Base-by-base conservation (phyloP, 2,113 vertebrate species). In the Spheniscus mendiculus region DNA sequence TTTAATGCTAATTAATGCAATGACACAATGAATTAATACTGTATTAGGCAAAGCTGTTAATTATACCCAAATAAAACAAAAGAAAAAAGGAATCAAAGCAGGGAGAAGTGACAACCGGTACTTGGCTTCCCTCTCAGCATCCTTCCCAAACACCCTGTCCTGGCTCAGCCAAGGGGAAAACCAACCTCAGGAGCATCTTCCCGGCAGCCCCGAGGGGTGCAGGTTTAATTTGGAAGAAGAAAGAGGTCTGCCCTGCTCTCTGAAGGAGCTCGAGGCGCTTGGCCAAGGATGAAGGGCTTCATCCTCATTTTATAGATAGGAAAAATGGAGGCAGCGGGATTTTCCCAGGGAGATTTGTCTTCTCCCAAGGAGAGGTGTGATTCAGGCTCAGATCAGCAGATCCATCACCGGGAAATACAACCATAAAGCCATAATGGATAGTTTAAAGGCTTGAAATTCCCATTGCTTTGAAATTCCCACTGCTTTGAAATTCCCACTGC, bases 1-100 rank as follows among this genome's bases (percentile, higher is more conserved):
- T 91, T 98, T 97, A 97, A 98, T 97, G 97, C 95, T 97, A 98
- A 98, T 98, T 97, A 98, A 98, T 97, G 97, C 98, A 26, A 94
- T 65, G 89, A 82, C 93, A 97, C 96, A 94, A 97, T 88, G 96
- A 97, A 98, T 98, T 98, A 97, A 97, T 95, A 89, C 91, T 80
- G 94, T 92, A 91, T 95, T 97, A 90, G 88, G 59, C 86, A 96
- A 97, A 97, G 97, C 91, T 97, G 97, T 97, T 97, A 97, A 97
- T 97, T 98, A 97, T 92, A 73, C 58, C 63, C 83, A 89, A 96
- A 97, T 96, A 97, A 97, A 94, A 92, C 94, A 97, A 96, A 87
- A 83, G 85, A 50, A 73, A 63, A 89, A 96, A 93, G 49, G 88
- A 97, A 95, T 90, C 92, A 58, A 59, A 86, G 85, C 1, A 0